phyloP scores from a whole-genome alignment of 35 echinoderm and acorn worm genomes.

The Apostichopus parvimensis region DNA sequence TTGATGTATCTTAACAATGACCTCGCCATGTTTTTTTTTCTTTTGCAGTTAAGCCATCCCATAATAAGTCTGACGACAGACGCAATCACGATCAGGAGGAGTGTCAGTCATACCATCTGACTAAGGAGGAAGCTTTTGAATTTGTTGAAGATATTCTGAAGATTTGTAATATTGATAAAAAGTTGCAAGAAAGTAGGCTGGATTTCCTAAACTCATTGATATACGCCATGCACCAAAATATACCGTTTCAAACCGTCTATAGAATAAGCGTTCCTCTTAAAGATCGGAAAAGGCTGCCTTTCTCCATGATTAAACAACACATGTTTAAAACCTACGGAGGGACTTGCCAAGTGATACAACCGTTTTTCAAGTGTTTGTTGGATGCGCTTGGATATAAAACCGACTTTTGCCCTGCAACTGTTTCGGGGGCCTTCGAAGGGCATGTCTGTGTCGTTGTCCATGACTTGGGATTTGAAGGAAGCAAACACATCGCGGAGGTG shows the following conservation, averaged over 20 bases:
- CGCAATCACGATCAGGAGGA: too few species aligned
- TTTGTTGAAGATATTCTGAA: constrained; percentile 1
- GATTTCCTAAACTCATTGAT: not conserved
- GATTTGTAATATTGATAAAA: not conserved
- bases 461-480: not conserved
- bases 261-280: not conserved
- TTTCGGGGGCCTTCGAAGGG: not conserved
- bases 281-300: not conserved
- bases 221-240: not conserved
- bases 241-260: not conserved
- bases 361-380: not conserved
- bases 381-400: constrained; percentile 30
- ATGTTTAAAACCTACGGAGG: not conserved
- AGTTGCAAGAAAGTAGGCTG: not conserved
- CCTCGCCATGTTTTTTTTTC: too few species aligned
- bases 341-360: not conserved
- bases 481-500: constrained; percentile 4
- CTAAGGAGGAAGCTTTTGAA: not conserved
- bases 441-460: constrained; percentile 2
- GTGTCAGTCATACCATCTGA: not conserved
- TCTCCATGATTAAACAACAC: not conserved
- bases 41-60: too few species aligned
- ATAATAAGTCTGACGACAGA: too few species aligned
- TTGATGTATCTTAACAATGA: too few species aligned
- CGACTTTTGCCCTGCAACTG: not conserved